A percentile compares a stretch with the other conserved stretches of the same genome.
phyloP scores from a whole-genome alignment of 2,113 vertebrate genomes.

The Jaculus jaculus region DNA sequence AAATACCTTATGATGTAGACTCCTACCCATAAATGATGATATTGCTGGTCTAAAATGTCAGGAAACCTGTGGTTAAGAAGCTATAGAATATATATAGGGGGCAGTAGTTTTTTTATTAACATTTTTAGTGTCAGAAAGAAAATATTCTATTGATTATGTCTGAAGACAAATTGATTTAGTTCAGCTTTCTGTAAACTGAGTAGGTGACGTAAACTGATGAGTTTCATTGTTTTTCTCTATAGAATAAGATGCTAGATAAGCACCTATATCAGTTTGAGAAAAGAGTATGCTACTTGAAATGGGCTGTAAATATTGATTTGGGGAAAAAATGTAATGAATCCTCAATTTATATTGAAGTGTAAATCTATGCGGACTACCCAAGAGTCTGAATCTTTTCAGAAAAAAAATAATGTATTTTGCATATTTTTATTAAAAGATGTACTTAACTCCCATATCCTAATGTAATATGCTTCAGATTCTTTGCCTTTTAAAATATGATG shows the following conservation, averaged over 20 bases:
- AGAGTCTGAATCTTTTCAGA: not conserved
- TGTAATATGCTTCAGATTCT: not conserved
- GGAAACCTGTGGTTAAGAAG: not conserved
- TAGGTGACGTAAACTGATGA: not conserved
- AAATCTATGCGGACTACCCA: not conserved
- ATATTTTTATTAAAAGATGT: slow-evolving; percentile 23
- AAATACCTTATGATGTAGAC: not conserved
- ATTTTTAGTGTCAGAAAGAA: not conserved
- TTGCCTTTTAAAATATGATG: slow-evolving; percentile 18
- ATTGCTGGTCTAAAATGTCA: not conserved
- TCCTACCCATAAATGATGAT: not conserved
- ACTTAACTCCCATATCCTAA: not conserved
- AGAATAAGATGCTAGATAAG: not conserved
- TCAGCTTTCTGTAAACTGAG: not conserved
- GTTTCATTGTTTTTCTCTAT: not conserved
- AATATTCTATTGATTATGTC: not conserved
- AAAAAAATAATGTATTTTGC: not conserved
- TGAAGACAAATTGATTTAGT: not conserved
- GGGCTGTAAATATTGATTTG: not conserved
- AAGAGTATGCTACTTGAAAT: not conserved
- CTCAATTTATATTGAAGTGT: not conserved
- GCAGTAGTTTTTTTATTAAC: not conserved
- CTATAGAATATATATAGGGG: not conserved
- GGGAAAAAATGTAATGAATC: not conserved
- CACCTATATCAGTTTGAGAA: not conserved